phyloP scores from a whole-genome alignment of 2,888 invertebrate species.

The Zaprionus bogoriensis region DNA sequence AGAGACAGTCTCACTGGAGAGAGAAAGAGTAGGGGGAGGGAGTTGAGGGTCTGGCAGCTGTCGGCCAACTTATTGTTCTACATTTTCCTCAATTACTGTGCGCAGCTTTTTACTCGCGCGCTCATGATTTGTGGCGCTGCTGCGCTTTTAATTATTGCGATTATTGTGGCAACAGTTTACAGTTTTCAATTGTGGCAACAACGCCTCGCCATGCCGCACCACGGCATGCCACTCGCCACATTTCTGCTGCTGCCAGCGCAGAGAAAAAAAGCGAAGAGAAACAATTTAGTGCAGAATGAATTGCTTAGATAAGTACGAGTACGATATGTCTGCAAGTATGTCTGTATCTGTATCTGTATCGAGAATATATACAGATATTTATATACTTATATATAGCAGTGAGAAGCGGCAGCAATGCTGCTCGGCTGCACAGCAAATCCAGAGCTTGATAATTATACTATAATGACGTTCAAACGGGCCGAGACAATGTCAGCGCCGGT shows the following conservation, averaged over 20 bases:
- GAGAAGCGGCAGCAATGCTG: no score
- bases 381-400: neutral
- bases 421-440: neutral
- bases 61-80: constrained; percentile 56
- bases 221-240: neutral
- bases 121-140: constrained; percentile 59
- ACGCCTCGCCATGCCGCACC: constrained; percentile 20
- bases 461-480: constrained; percentile 30
- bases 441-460: constrained; percentile 38
- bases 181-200: constrained; percentile 58
- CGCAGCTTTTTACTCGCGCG: constrained; percentile 25
- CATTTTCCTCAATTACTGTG: constrained; percentile 56
- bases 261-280: constrained; percentile 27
- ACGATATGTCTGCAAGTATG: neutral
- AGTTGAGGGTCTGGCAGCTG: constrained; percentile 26
- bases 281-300: constrained; percentile 59
- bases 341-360: neutral
- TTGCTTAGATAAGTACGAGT: constrained; percentile 40
- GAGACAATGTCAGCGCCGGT: constrained; percentile 26
- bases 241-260: no score
- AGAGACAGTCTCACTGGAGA: neutral
- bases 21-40: neutral
- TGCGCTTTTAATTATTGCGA: constrained; percentile 70
- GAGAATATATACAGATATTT: neutral
- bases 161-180: constrained; percentile 72